A percentile compares a stretch with the other conserved stretches of the same genome.
Evolutionary conservation across 2,113 vertebrate species (phyloP).

Genomic region (Dromiciops gliroides): DNA sequence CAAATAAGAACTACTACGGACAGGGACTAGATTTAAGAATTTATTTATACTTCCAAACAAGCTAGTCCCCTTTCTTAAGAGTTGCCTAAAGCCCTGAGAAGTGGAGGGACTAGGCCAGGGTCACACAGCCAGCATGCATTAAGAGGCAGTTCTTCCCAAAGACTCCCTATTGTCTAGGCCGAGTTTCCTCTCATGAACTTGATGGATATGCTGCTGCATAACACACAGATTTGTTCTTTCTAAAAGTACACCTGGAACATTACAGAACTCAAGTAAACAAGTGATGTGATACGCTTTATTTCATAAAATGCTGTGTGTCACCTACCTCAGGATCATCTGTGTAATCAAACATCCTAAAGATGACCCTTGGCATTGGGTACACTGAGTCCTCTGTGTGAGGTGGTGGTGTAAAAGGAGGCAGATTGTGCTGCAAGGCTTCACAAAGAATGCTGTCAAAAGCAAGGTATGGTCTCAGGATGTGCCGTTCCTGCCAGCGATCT

Average conservation of each 20-base stretch:
- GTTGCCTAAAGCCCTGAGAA: background rate
- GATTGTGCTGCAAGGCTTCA: slow-evolving; percentile 97
- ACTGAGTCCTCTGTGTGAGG: slow-evolving; percentile 93
- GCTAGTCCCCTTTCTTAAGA: background rate
- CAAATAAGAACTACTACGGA: background rate
- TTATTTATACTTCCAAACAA: background rate
- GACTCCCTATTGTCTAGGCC: background rate
- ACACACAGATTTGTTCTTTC: background rate
- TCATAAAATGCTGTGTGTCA: background rate
- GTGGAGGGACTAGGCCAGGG: background rate
- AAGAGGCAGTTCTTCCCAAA: background rate
- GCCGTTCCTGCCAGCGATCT: slow-evolving; percentile 97
- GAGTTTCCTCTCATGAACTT: background rate
- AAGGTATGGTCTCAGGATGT: slow-evolving; percentile 96
- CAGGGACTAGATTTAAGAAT: background rate
- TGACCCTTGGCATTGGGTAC: slow-evolving; percentile 94
- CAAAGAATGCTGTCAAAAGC: slow-evolving; percentile 98
- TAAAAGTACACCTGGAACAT: background rate
- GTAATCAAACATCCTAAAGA: slow-evolving; percentile 99
- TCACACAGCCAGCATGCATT: background rate
- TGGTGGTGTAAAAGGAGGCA: slow-evolving; percentile 97
- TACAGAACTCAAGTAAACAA: background rate
- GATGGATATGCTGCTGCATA: background rate
- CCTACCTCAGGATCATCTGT: slow-evolving; percentile 96
- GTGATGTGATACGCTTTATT: background rate